Evolutionary conservation across 2,797 vertebrate species (phyloP), one percentile per base, ranked within the genome.

Genomic region (Sebastes taczanowskii): DNA sequence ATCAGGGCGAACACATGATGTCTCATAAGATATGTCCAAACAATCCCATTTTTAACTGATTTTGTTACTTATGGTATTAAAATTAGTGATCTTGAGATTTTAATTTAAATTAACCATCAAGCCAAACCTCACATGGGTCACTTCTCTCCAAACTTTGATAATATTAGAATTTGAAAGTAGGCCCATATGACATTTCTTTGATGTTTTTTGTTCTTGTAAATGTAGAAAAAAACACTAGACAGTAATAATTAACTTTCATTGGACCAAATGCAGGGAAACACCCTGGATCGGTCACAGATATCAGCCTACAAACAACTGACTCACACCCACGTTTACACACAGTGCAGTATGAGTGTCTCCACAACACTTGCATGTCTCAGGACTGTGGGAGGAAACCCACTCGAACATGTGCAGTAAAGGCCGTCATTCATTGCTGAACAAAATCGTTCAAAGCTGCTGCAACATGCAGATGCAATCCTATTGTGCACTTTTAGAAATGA

Each of bases 351-450:
- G 34, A 74, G 58, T 73, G 55, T 71, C 59, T 71, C 66, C 58
- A 35, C 67, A 81, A 53, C 63, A 53, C 70, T 66, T 7, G 20
- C 58, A 27, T 35, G 74, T 75, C 71, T 81, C 30, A 29, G 74
- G 27, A 42, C 77, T 16, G 81, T 87, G 81, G 84, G 78, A 81
- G 83, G 85, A 81, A 84, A 68, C 71, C 65, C 71, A 82, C 63
- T 66, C 1, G 0, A 78, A 77, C 68, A 78, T 53, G 75, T 78
- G 52, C 59, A 18, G 71, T 11, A 38, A 46, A 67, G n/a, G 5
- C 62, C 34, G 69, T 63, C 80, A 46, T 35, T 86, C 30, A 74
- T 1, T 4, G 52, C 52, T 4, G 68, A 63, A 70, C 25, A 42
- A 25, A 72, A 59, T 8, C 2, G 4, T 59, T 79, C 69, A 77